Base-by-base conservation (phyloP, 2,888 invertebrate genomes). In the Chaitophorus viminalis region DNA sequence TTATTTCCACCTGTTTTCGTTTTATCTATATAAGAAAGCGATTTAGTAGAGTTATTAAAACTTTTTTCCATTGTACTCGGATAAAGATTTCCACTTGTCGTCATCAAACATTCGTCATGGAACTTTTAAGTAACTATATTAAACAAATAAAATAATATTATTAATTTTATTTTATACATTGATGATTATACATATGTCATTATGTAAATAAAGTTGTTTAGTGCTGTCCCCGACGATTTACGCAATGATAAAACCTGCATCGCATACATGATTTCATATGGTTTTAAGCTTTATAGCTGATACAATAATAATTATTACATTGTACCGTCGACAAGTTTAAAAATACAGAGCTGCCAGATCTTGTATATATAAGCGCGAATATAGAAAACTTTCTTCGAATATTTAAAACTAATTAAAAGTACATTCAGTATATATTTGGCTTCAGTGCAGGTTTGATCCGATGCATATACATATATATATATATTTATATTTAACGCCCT, bases 321-420 rank as follows among this genome's bases (percentile, higher is more conserved):
- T 29, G 14, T 29, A 29, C 29, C 17, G 31, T 60, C 21, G 60
- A 60, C 70, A 31, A 70, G 31, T 70, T 68, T 29, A 29, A 70
- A 31, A 70, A 31, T 31, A 25, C 25, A 33, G 31, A 74, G 25
- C 36, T 33, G 74, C 36, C 74, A 36, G 74, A 36, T 9, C 74
- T 36, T 18, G 74, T 72, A 33, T 21, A 25, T 25, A 25, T 18
- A 17, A 36, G 33, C 33, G 14, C 31, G 33, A 33, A 29, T 68
- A 18, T 68, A n/a, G 29, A 72, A 72, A 72, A 33, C 72, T 72
- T 72, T 72, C 33, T 31, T 18, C 72, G 33, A 6, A 3, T 33
- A 72, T 18, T 25, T 5, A 17, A 72, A 72, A 72, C 33, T 74
- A 74, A 74, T 74, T 36, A 74, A 74, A 74, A 74, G 31, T 74